These are phyloP conservation scores for Latheticus oryzae DNA, from an alignment of 2,888 invertebrate species.

Conservation along the genomic window DNA sequence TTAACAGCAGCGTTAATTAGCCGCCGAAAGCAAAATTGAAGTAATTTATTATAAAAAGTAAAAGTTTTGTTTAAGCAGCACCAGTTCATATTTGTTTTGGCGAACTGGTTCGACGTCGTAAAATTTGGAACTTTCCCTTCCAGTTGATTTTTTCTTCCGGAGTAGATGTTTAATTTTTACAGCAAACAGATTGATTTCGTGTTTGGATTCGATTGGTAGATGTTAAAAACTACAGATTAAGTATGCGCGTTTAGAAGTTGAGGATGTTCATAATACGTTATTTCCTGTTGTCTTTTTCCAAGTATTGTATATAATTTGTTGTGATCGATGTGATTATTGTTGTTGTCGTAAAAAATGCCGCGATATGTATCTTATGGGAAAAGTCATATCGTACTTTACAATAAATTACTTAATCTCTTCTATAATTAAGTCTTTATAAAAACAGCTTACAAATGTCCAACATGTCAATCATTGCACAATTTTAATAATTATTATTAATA, in stretches of 20 bases:
- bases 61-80: conserved; percentile 37
- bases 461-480: not conserved
- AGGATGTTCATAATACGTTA: conserved; percentile 49
- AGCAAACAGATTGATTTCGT: conserved; percentile 21
- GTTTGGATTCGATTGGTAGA: conserved; percentile 3
- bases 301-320: conserved; percentile 46
- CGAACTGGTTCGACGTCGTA: conserved; percentile 42
- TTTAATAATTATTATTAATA: conserved; percentile 5
- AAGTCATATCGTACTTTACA: conserved; percentile 35
- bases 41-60: conserved; percentile 39
- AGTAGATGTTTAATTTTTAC: conserved; percentile 23
- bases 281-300: conserved; percentile 48
- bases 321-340: conserved; percentile 49
- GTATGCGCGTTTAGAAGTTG: conserved; percentile 28
- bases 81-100: conserved; percentile 37
- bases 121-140: conserved; percentile 43
- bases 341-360: conserved; percentile 41
- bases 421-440: conserved; percentile 16
- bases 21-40: conserved; percentile 33
- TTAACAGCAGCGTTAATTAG: conserved; percentile 24
- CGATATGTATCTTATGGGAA: conserved; percentile 44
- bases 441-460: not conserved
- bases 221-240: conserved; percentile 24
- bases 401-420: conserved; percentile 29
- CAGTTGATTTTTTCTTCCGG: conserved; percentile 41